Conservation (phyloP, 1,140 invertebrate genomes). For the Drosophila teissieri region DNA sequence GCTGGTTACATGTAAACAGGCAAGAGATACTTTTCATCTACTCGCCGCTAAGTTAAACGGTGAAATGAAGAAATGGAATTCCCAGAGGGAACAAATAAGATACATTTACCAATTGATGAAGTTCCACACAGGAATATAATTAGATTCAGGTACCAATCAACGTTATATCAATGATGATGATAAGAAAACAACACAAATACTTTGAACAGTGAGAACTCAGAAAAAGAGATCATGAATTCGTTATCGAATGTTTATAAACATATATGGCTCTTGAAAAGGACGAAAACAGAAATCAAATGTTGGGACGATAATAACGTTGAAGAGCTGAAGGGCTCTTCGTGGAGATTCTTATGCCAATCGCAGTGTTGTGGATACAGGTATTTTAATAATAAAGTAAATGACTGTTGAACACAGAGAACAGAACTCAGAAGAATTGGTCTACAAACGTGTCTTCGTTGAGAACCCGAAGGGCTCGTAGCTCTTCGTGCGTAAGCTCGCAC, state of each 20-base stretch:
- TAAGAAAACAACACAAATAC: not conserved
- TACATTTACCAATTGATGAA: conserved; percentile 13
- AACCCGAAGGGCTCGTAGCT: conserved; percentile 56
- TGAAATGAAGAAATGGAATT: conserved; percentile 17
- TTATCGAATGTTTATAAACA: not conserved
- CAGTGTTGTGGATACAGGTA: not conserved
- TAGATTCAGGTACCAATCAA: conserved; percentile 26
- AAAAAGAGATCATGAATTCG: no score
- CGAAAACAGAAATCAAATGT: not conserved
- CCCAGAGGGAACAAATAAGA: conserved; percentile 12
- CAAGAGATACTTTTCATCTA: conserved; percentile 12
- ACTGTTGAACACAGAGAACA: conserved; percentile 22
- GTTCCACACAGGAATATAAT: conserved; percentile 4
- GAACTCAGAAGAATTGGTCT: conserved; percentile 38
- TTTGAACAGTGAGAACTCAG: conserved; percentile 2
- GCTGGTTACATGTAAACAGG: conserved; percentile 1
- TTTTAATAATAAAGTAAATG: not conserved
- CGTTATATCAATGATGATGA: conserved; percentile 18
- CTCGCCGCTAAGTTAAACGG: not conserved
- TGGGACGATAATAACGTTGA: conserved; percentile 6
- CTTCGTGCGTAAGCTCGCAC: conserved; percentile 57
- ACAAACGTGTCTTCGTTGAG: conserved; percentile 77
- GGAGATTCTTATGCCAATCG: conserved; percentile 1
- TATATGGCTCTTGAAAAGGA: not conserved
- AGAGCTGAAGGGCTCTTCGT: not conserved